Percentiles rank a stretch among this genome's conserved stretches.
phyloP scores from a whole-genome alignment of 1,140 invertebrate genomes.

The Pseudachorutes palmiensis region DNA sequence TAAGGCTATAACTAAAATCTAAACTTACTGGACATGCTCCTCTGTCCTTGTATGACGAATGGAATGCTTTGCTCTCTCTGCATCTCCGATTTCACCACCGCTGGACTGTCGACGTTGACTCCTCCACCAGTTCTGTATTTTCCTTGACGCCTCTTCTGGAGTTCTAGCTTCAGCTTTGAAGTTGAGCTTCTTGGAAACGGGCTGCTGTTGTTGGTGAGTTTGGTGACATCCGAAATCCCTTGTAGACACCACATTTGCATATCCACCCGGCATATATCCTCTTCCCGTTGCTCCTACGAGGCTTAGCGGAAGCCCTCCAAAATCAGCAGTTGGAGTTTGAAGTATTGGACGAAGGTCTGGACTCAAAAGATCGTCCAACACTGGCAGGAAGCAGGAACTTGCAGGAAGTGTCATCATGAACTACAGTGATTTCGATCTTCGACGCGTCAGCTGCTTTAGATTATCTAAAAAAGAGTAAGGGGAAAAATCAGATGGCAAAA shows the following conservation, averaged over 20 bases:
- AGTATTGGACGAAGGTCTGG: constrained; percentile 20
- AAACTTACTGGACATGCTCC: constrained; percentile 15
- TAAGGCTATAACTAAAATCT: background rate
- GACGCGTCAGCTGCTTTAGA: background rate
- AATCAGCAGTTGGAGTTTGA: constrained; percentile 13
- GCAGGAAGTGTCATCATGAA: constrained; percentile 4
- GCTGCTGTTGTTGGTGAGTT: background rate
- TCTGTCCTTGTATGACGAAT: constrained; percentile 8
- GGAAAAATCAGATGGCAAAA: background rate
- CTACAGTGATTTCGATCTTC: background rate
- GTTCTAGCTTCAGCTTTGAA: too few relatives aligned
- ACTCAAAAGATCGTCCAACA: constrained; percentile 21
- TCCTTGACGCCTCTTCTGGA: constrained; percentile 7
- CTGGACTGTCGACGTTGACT: constrained; percentile 5
- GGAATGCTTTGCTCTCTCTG: constrained; percentile 12
- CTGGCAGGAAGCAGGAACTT: constrained; percentile 17
- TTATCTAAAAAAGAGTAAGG: background rate
- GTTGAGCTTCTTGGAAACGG: too few relatives aligned
- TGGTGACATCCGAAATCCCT: background rate
- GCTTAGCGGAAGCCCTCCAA: background rate
- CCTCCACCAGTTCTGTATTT: constrained; percentile 25
- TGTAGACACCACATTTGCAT: background rate
- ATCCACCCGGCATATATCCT: background rate
- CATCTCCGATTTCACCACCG: constrained; percentile 9
- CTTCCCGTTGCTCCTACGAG: background rate